Percentiles rank a stretch among this genome's conserved stretches.
Evolutionary conservation across 2,888 invertebrate species (phyloP).

Genomic region (Imbricaverruca yamaguchii): DNA sequence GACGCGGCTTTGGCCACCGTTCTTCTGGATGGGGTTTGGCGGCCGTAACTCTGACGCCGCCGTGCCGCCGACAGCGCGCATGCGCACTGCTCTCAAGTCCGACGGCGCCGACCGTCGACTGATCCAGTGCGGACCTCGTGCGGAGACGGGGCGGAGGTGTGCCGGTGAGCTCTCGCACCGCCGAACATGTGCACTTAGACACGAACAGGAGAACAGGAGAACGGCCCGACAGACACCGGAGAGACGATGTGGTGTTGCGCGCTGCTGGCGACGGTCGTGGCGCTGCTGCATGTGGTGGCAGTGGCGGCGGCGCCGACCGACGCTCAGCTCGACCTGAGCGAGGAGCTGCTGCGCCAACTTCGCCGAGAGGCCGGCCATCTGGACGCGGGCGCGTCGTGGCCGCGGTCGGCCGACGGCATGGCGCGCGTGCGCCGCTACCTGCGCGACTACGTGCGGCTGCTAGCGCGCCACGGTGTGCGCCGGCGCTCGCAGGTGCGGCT

Average conservation of each 20-base stretch:
- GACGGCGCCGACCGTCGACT: not conserved
- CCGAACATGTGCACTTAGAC: not conserved
- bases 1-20: not conserved
- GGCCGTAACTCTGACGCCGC: not conserved
- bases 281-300: not conserved
- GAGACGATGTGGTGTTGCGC: not conserved
- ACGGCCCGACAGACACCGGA: not conserved
- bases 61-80: not conserved
- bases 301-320: not conserved
- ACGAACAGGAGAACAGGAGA: not conserved
- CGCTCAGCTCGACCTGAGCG: not conserved
- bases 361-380: not conserved
- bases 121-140: not conserved
- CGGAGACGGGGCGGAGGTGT: not conserved
- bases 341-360: not conserved
- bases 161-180: not conserved
- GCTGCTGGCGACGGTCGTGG: not conserved
- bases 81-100: not conserved
- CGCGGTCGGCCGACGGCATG: not conserved
- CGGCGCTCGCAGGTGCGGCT: not conserved
- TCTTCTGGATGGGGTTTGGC: too few relatives aligned
- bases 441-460: constrained; percentile 1
- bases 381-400: not conserved
- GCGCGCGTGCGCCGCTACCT: not conserved
- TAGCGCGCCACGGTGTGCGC: not conserved